Evolutionary conservation across 2,113 vertebrate genomes (phyloP).

Genomic region (Prunella fulvescens): DNA sequence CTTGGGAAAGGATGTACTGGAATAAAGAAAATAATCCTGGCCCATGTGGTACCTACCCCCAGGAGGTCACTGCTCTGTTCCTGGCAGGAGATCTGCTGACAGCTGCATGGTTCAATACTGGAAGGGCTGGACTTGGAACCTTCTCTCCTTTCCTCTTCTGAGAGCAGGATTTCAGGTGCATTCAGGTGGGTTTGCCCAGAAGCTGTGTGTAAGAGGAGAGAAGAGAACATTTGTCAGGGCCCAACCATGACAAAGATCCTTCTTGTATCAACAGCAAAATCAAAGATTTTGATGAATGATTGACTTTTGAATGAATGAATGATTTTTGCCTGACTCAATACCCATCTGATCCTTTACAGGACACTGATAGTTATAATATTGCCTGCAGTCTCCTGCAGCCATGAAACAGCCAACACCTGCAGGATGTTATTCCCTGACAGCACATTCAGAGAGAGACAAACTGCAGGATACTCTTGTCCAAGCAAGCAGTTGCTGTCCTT

Average conservation of each 20-base stretch:
- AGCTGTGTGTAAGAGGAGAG: background rate
- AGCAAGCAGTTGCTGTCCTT: background rate
- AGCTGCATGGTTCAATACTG: background rate
- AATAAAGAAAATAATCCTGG: background rate
- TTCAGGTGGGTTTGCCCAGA: background rate
- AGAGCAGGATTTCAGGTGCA: fast-evolving
- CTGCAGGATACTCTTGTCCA: background rate
- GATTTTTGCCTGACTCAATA: background rate
- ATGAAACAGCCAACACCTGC: background rate
- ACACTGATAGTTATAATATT: background rate
- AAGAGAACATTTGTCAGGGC: background rate
- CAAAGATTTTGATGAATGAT: background rate
- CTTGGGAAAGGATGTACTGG: background rate
- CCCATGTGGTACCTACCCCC: background rate
- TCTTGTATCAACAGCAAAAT: background rate
- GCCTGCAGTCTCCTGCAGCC: background rate
- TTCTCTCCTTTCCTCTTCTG: background rate
- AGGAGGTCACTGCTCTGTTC: background rate
- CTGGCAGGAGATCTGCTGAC: background rate
- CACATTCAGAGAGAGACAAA: background rate
- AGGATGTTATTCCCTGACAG: background rate
- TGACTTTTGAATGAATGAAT: background rate
- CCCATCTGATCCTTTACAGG: background rate
- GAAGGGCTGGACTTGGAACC: background rate
- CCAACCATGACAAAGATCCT: background rate